A percentile compares a stretch with the other conserved stretches of the same genome.
Evolutionary conservation across 2,888 invertebrate genomes (phyloP).

Genomic region (Amphipoea oculea): DNA sequence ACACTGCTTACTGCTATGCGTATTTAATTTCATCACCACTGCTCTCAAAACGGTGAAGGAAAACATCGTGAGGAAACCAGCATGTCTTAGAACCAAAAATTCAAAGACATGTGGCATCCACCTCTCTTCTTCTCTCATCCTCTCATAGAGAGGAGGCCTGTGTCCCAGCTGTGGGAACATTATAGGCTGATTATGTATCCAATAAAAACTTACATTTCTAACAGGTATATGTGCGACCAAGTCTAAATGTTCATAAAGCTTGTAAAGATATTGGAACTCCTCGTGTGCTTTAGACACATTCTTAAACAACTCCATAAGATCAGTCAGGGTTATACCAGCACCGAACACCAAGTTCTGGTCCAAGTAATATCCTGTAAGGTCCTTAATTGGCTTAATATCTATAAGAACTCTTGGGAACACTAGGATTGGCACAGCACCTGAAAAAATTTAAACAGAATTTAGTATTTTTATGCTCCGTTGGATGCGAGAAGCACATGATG

Average conservation of each 20-base stretch:
- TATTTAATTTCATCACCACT: background rate
- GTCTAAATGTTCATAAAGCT: slow-evolving; percentile 92
- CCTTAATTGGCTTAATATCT: slow-evolving; percentile 91
- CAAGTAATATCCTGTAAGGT: slow-evolving; percentile 86
- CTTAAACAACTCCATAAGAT: slow-evolving; percentile 88
- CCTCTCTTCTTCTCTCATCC: too few species aligned
- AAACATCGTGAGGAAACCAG: background rate
- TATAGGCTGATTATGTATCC: background rate
- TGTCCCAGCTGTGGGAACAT: background rate
- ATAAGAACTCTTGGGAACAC: slow-evolving; percentile 90
- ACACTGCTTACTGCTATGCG: background rate
- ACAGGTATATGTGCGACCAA: slow-evolving; percentile 94
- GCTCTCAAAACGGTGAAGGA: background rate
- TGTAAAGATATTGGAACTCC: slow-evolving; percentile 91
- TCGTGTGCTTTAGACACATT: slow-evolving; percentile 72
- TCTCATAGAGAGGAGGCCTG: background rate
- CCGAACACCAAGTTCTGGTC: slow-evolving; percentile 90
- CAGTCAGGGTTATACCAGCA: slow-evolving; percentile 90
- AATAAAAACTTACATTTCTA: slow-evolving; percentile 91
- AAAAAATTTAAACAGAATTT: background rate
- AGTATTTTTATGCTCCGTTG: background rate
- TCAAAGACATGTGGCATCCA: background rate
- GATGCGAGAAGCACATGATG: background rate
- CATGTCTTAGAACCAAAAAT: background rate
- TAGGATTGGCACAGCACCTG: slow-evolving; percentile 85